Conservation (phyloP, 2,113 vertebrate species). For the Lophotis ruficrista region DNA sequence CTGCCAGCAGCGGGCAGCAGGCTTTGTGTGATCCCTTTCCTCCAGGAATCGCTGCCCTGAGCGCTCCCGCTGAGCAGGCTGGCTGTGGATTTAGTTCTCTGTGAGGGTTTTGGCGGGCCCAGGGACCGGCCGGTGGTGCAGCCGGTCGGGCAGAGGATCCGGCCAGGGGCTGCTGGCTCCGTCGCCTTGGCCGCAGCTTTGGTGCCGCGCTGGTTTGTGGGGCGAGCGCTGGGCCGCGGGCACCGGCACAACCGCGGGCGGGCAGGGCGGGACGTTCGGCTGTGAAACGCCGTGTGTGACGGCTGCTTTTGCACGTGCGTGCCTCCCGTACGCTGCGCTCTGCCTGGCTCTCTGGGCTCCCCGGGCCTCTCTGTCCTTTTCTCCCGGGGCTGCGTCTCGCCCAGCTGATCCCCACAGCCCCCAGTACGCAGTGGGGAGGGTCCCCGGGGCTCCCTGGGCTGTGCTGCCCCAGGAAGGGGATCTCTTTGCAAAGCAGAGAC, state of each 20-base stretch:
- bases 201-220: not conserved
- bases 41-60: not conserved
- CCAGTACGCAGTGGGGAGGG: not conserved
- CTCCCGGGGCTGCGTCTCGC: rapidly evolving
- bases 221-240: rapidly evolving
- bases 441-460: not conserved
- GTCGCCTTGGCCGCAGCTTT: not conserved
- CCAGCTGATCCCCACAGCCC: not conserved
- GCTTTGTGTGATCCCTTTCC: not conserved
- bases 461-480: too few relatives aligned
- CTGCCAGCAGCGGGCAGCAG: not conserved
- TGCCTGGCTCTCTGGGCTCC: not conserved
- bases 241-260: rapidly evolving
- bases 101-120: not conserved
- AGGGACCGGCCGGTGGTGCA: rapidly evolving
- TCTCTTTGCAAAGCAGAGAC: not conserved
- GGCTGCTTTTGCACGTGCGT: rapidly evolving
- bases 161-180: not conserved
- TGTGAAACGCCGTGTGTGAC: not conserved
- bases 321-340: rapidly evolving
- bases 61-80: not conserved
- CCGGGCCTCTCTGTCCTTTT: not conserved
- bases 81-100: not conserved
- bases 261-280: not conserved
- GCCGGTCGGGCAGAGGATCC: rapidly evolving